Conservation (phyloP, 2,797 vertebrate species). For the Anableps anableps region DNA sequence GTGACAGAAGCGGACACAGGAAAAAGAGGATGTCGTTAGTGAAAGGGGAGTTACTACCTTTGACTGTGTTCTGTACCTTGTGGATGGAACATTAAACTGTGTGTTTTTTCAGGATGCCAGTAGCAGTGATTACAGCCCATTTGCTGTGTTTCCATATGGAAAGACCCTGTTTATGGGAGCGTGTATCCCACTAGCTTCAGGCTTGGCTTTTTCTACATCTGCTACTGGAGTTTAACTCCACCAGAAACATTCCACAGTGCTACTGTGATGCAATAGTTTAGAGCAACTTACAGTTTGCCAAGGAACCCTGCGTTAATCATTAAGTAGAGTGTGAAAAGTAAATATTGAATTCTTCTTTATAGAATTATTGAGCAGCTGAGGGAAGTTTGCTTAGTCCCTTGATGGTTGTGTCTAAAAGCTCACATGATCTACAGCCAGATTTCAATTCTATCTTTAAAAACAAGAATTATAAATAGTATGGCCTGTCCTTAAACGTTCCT, state of each 20-base stretch:
- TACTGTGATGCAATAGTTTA: constrained; percentile 16
- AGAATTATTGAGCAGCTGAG: constrained; percentile 9
- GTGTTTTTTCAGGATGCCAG: constrained; percentile 36
- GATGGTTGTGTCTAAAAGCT: neutral
- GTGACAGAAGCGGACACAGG: neutral
- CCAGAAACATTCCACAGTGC: constrained; percentile 19
- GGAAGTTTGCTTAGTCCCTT: neutral
- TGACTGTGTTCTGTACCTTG: neutral
- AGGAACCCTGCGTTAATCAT: neutral
- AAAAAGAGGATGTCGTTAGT: neutral
- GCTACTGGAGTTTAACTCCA: constrained; percentile 8
- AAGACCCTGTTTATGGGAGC: constrained; percentile 22
- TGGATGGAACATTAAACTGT: constrained; percentile 28
- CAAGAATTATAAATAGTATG: neutral
- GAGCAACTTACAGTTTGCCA: neutral
- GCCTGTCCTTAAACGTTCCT: neutral
- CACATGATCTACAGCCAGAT: neutral
- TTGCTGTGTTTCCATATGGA: constrained; percentile 43
- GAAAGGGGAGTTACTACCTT: neutral
- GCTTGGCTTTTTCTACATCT: constrained; percentile 9
- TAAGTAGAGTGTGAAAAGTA: neutral
- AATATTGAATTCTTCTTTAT: neutral
- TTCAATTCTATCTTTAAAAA: neutral
- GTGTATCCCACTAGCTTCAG: constrained; percentile 19
- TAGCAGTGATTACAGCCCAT: constrained; percentile 46